Evolutionary conservation across 1,140 invertebrate genomes (phyloP), one percentile per base, ranked within the genome.

Genomic region (Philopotamus ludificatus): DNA sequence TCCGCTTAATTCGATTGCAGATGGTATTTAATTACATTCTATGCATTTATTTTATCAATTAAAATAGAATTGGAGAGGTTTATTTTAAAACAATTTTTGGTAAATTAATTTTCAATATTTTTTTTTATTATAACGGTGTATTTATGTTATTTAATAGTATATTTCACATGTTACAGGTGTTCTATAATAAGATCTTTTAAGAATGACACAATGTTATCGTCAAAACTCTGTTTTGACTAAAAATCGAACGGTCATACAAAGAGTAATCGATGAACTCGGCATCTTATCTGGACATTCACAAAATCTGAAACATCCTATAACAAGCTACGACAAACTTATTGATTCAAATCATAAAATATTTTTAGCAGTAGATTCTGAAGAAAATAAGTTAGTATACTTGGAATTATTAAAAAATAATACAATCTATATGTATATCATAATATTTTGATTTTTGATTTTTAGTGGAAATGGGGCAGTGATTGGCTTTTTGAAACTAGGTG

Each of bases 321-420:
- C 68, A 3, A 70, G 42, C 3, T 70, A 64, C 26, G 66, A 70
- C 20, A 70, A 66, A 41, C 57, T 70, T 9, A 34, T 62, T 20
- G 65, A 66, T 10, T 63, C 68, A 4, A 63, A 70, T 22, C 68
- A 70, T 16, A 70, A 57, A 16, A 54, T 70, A 21, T 70, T 64
- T 47, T 62, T 70, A 34, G 61, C 65, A 2, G 34, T 70, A 20
- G 68, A 70, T 26, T 47, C 42, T 7, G 60, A 66, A 16, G 61
- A 23, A 15, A 63, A 65, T 21, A 34, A 63, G 68, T 70, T 63
- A 69, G 26, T 9, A n/a, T 20, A 28, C 50, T n/a, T 15, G 10
- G 10, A 21, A 12, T 53, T 34, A 34, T 34, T 34, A 34, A 7
- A 12, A 7, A 34, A 34, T 12, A 34, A 34, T 34, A 12, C 12